Conservation (phyloP, 2,113 vertebrate genomes). For the Centropus unirufus region DNA sequence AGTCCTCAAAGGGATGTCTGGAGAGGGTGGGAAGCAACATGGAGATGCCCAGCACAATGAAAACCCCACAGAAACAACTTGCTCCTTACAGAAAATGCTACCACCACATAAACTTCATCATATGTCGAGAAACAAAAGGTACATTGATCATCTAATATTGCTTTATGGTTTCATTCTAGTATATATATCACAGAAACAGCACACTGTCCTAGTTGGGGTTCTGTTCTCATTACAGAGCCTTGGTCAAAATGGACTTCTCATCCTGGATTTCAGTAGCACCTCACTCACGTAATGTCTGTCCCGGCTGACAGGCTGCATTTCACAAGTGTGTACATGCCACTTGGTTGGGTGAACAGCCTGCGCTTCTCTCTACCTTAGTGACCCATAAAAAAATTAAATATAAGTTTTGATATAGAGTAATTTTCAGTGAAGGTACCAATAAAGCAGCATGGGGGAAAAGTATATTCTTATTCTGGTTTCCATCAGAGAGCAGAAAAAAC, state of each 20-base stretch:
- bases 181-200: neutral
- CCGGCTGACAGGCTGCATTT: neutral
- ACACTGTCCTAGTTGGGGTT: neutral
- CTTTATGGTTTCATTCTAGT: neutral
- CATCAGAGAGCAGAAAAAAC: neutral
- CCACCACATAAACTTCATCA: accelerated
- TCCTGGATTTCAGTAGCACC: neutral
- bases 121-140: neutral
- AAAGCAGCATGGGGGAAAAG: neutral
- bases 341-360: neutral
- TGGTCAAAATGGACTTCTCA: neutral
- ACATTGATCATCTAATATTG: neutral
- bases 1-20: neutral
- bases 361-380: neutral
- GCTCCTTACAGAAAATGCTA: neutral
- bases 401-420: neutral
- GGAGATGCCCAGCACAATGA: neutral
- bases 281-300: neutral
- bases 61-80: neutral
- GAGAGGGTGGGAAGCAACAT: accelerated
- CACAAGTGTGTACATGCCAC: neutral
- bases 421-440: neutral
- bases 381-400: neutral
- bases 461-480: slow-evolving; percentile 16
- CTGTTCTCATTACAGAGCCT: neutral